Percentiles rank a stretch among this genome's conserved stretches.
phyloP scores from a whole-genome alignment of 2,113 vertebrate genomes.

The Atlantisia rogersi region DNA sequence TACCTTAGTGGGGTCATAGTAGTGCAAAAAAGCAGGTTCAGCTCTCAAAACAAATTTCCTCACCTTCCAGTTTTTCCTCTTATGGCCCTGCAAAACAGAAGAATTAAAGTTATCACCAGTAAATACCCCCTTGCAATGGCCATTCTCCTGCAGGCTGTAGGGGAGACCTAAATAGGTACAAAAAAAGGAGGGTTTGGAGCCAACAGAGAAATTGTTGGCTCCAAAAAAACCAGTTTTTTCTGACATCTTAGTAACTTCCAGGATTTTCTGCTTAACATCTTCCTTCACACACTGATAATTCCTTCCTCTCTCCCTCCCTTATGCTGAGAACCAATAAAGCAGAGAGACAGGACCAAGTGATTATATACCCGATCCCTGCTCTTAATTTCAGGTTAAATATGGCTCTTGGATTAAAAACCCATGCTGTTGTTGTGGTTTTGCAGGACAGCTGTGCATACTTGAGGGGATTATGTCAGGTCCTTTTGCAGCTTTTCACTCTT shows the following conservation, averaged over 20 bases:
- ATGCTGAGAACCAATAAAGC: not conserved
- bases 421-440: too few species aligned
- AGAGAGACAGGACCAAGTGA: not conserved
- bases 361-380: not conserved
- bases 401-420: not conserved
- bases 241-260: not conserved
- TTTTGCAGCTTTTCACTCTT: not conserved
- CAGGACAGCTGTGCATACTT: not conserved
- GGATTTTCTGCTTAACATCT: not conserved
- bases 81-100: conserved; percentile 84
- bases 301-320: not conserved
- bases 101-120: not conserved
- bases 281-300: not conserved
- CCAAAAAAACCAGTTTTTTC: not conserved
- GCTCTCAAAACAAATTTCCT: conserved; percentile 91
- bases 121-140: not conserved
- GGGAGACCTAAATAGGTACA: not conserved
- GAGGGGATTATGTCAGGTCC: not conserved
- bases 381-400: not conserved
- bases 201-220: not conserved
- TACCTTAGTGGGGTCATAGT: conserved; percentile 93
- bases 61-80: conserved; percentile 97
- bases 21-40: conserved; percentile 91
- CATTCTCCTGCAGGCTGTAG: not conserved
- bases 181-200: not conserved